Percentiles rank a stretch among this genome's conserved stretches.
These are phyloP conservation scores for Ectropis crepuscularia DNA, from an alignment of 2,888 invertebrate species.

Conservation along the genomic window DNA sequence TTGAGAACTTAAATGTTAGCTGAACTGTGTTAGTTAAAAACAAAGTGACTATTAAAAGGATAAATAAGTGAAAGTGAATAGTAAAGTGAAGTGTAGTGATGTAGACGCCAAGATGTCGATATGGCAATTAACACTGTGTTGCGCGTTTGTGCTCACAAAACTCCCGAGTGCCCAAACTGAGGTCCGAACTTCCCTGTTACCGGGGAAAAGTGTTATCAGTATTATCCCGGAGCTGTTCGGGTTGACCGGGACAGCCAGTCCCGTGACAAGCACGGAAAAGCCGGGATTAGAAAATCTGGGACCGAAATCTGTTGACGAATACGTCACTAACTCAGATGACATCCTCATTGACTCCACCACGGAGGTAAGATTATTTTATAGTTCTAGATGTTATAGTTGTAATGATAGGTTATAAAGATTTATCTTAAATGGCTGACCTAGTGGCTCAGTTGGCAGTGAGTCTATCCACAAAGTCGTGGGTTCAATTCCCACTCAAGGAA, in stretches of 20 bases:
- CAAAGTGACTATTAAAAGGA: neutral
- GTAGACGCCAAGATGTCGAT: constrained; percentile 48
- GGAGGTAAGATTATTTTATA: constrained; percentile 18
- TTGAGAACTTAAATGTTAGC: neutral
- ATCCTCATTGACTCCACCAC: neutral
- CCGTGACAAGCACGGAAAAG: constrained; percentile 18
- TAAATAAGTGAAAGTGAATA: neutral
- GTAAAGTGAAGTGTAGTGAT: constrained; percentile 21
- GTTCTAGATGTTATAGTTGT: too few relatives aligned
- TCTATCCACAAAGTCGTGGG: too few relatives aligned
- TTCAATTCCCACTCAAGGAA: too few relatives aligned
- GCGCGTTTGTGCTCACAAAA: constrained; percentile 46
- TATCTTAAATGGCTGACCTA: too few relatives aligned
- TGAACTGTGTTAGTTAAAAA: neutral
- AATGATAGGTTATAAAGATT: too few relatives aligned
- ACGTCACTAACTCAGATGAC: constrained; percentile 17
- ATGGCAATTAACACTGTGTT: constrained; percentile 56
- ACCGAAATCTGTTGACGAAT: constrained; percentile 9
- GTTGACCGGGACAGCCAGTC: constrained; percentile 35
- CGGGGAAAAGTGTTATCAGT: constrained; percentile 55
- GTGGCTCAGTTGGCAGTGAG: too few relatives aligned
- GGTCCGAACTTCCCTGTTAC: constrained; percentile 47
- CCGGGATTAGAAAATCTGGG: constrained; percentile 8
- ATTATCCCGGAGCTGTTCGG: constrained; percentile 56
- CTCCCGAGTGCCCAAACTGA: constrained; percentile 46